Evolutionary conservation across 2,888 invertebrate genomes (phyloP), one percentile per base, ranked within the genome.

Genomic region (Gibbula magus): DNA sequence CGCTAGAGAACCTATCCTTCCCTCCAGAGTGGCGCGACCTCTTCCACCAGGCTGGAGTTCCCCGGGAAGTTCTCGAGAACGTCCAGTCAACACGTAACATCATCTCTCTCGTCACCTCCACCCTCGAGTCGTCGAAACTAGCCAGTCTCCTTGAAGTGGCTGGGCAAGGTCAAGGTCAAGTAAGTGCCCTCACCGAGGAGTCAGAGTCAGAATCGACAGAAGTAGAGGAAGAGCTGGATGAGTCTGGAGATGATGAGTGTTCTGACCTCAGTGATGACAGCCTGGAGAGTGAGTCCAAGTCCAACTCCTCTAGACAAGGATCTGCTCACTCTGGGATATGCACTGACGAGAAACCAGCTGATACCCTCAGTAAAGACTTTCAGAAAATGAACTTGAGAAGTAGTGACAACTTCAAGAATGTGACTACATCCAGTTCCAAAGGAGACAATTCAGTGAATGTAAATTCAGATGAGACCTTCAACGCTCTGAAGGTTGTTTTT

Each of bases 11-110:
- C 35, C 84, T 91, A 25, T 86, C 90, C 1, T 89, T 90, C 70
- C 89, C 90, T 16, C 83, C 88, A 16, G 89, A 88, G 32, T 91
- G 90, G 91, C 83, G 87, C 80, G 85, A 85, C 10, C 81, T 90
- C 25, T 89, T 90, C 79, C 80, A 86, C 53, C 87, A 86, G 66
- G 89, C 90, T 7, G 89, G 89, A 25, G 85, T 90, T 8, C 88
- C 90, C 5, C 51, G 39, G 75, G 86, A 86, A 25, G 88, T 88
- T 8, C 84, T 90, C 18, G 88, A 90, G 32, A 86, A 90, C 81
- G 80, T 90, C 22, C 83, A 89, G 45, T 89, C 90, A 16, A 87
- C 91, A 7, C 85, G 91, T 8, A 88, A 87, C 45, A 87, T 90
- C 67, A 89, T 91, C 18, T 86, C 87, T 35, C 82, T 91, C 16